Evolutionary conservation across 2,888 invertebrate species (phyloP).

Genomic region (Bombyx huttoni): DNA sequence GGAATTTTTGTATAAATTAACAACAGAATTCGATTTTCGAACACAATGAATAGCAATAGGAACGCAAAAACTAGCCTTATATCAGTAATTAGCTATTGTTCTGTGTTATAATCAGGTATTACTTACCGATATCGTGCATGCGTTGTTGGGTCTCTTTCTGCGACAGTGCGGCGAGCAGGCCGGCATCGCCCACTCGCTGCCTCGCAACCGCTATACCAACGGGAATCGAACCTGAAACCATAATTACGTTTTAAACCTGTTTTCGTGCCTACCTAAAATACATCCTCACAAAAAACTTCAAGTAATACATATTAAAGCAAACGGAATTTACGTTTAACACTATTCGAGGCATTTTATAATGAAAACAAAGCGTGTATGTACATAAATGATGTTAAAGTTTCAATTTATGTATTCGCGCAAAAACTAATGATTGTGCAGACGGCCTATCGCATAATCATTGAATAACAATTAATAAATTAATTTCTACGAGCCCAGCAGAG

Average conservation of each 20-base stretch:
- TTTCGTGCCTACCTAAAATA: neutral
- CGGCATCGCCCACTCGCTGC: conserved; percentile 79
- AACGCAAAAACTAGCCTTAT: neutral
- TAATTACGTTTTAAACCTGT: neutral
- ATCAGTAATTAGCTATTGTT: neutral
- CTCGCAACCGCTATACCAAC: conserved; percentile 89
- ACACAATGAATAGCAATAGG: neutral
- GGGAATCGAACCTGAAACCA: conserved; percentile 75
- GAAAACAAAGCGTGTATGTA: no score
- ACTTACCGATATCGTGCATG: conserved; percentile 71
- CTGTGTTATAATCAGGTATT: neutral
- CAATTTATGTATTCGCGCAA: neutral
- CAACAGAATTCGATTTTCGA: neutral
- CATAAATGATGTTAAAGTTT: neutral
- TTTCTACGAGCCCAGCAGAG: neutral
- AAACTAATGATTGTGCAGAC: neutral
- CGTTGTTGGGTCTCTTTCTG: conserved; percentile 71
- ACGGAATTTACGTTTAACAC: no score
- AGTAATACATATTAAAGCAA: no score
- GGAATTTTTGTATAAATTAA: neutral
- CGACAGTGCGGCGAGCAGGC: conserved; percentile 69
- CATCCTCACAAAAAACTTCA: no score
- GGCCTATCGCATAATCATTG: neutral
- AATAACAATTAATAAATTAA: neutral
- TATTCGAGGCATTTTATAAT: no score